Percentiles rank a stretch among this genome's conserved stretches.
phyloP scores from a whole-genome alignment of 2,888 invertebrate species.

The Drosophila pegasa region DNA sequence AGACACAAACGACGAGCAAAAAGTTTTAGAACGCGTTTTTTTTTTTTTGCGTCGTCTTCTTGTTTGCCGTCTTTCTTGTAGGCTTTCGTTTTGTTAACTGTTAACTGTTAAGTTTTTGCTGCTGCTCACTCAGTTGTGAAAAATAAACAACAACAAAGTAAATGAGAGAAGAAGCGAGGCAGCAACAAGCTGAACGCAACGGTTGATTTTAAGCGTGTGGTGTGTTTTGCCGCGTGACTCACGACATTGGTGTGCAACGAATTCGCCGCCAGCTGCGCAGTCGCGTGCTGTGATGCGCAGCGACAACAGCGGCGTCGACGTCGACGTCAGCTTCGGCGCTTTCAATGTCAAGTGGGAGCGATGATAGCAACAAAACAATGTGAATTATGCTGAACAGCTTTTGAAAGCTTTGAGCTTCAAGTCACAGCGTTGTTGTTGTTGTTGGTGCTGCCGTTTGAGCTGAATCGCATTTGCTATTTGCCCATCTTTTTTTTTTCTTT shows the following conservation, averaged over 20 bases:
- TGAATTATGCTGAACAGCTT: slow-evolving; percentile 45
- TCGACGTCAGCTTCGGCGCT: slow-evolving; percentile 16
- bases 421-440: slow-evolving; percentile 11
- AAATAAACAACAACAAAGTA: slow-evolving; percentile 9
- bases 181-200: slow-evolving; percentile 18
- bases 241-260: slow-evolving; percentile 41
- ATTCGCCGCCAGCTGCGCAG: slow-evolving; percentile 48
- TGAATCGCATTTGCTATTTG: slow-evolving; percentile 24
- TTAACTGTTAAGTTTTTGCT: slow-evolving; percentile 42
- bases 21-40: slow-evolving; percentile 16
- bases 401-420: slow-evolving; percentile 32
- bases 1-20: not conserved
- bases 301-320: slow-evolving; percentile 18
- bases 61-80: slow-evolving; percentile 24
- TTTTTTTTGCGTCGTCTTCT: not conserved
- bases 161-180: slow-evolving; percentile 1
- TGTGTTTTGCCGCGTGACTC: slow-evolving; percentile 45
- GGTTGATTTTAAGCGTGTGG: slow-evolving; percentile 13
- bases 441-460: slow-evolving; percentile 25
- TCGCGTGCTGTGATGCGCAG: slow-evolving; percentile 42
- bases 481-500: slow-evolving; percentile 26
- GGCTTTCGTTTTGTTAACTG: slow-evolving; percentile 47
- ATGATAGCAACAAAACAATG: slow-evolving; percentile 35
- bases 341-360: slow-evolving; percentile 68
- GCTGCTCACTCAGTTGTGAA: slow-evolving; percentile 43